A percentile compares a stretch with the other conserved stretches of the same genome.
phyloP scores from a whole-genome alignment of 64 coral and sea anemone species.

The Dendronephthya gigantea region DNA sequence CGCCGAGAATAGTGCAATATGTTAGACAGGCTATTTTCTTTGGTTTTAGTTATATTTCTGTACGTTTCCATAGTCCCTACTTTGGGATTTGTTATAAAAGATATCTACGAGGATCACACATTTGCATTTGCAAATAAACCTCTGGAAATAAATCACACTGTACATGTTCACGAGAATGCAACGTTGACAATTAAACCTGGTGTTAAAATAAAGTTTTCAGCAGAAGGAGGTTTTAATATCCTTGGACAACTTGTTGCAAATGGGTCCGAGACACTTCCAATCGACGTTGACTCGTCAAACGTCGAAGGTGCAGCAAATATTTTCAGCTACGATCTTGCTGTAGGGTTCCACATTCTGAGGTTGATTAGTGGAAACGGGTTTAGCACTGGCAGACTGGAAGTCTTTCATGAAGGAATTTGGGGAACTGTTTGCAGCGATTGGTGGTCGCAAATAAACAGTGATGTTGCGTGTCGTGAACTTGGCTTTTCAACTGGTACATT shows the following conservation, averaged over 20 bases:
- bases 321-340: not conserved
- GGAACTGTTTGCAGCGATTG: conserved; percentile 19
- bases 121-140: too few species aligned
- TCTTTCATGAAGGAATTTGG: conserved; percentile 1
- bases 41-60: too few species aligned
- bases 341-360: not conserved
- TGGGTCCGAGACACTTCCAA: not conserved
- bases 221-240: not conserved
- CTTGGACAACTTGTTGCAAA: not conserved
- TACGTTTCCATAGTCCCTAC: too few species aligned
- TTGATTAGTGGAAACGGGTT: not conserved
- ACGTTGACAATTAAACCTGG: not conserved
- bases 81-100: too few species aligned
- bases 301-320: not conserved
- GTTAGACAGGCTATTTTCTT: too few species aligned
- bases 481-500: not conserved
- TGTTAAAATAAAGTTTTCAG: not conserved
- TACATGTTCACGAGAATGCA: not conserved
- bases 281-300: not conserved
- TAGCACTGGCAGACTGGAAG: not conserved
- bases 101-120: too few species aligned
- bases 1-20: too few species aligned
- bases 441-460: not conserved
- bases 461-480: conserved; percentile 19
- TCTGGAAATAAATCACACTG: not conserved